Base-by-base conservation (phyloP, 2,888 invertebrate genomes). In the Microdon myrmicae region DNA sequence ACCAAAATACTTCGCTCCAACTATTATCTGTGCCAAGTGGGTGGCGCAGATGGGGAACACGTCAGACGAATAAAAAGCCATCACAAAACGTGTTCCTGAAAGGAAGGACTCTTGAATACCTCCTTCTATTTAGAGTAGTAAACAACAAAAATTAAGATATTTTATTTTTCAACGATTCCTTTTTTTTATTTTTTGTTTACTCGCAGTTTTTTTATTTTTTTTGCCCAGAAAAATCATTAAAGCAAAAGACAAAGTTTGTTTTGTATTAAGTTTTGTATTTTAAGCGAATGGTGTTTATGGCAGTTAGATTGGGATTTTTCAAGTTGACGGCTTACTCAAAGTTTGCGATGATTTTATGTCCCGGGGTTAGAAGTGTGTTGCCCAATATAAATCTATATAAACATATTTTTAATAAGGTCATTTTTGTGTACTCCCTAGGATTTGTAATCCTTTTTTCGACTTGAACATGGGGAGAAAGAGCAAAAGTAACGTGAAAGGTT, bases 341-440 rank as follows among this genome's bases (percentile, higher is more conserved):
- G 7, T n/a, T 14, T 26, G 5, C 13, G 2, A 31, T 8, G 16
- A 3, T 8, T 4, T 17, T 9, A n/a, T 16, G 16, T 6, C 29
- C 28, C 10, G 16, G 37, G 12, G 3, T 23, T 8, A 9, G 10
- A 4, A 20, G 20, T 34, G 25, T 32, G 12, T 35, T 16, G 34
- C 25, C n/a, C n/a, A 13, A 53, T 28, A 55, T 39, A 47, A 55
- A 55, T 47, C 45, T 39, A 39, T 38, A 34, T 34, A 39, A 55
- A 55, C 47, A 47, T 41, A 39, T 38, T 7, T 34, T 12, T 20
- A 45, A 54, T 54, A 45, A 54, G 45, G 29, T 28, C 41, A 35
- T 35, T 39, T 32, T 43, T 48, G 47, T 34, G 23, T 9, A 22
- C 28, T 38, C n/a, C n/a, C n/a, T n/a, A n/a, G n/a, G n/a, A n/a